These are phyloP conservation scores for Muntiacus muntjak DNA, from an alignment of 2,113 vertebrate genomes.

Conservation along the genomic window DNA sequence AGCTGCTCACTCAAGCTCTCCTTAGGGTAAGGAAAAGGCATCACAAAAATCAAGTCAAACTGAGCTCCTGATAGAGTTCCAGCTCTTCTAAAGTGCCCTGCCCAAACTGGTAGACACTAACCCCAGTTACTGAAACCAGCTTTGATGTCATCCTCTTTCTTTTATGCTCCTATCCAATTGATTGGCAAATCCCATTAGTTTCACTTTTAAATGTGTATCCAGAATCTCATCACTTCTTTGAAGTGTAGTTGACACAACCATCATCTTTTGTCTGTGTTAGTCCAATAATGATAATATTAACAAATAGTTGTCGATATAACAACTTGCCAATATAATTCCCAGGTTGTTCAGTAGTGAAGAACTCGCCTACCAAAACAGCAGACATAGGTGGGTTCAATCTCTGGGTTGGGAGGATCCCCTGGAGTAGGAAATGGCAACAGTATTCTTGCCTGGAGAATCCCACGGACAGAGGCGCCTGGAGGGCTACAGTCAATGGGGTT, in stretches of 20 bases:
- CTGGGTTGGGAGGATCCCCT: not conserved
- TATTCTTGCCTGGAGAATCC: not conserved
- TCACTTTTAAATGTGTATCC: not conserved
- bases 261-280: not conserved
- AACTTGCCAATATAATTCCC: no score
- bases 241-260: not conserved
- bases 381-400: not conserved
- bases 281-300: accelerated
- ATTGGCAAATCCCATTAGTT: accelerated
- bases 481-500: not conserved
- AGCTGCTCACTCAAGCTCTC: not conserved
- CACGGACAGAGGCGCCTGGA: not conserved
- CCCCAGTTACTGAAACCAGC: accelerated
- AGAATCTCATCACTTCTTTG: not conserved
- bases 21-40: not conserved
- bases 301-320: not conserved
- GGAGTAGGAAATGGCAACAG: not conserved
- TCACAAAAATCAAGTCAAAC: not conserved
- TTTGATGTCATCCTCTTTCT: accelerated
- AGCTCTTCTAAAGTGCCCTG: not conserved
- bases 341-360: not conserved
- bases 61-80: no score
- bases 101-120: accelerated
- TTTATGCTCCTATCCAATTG: accelerated
- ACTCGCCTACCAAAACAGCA: not conserved